These are phyloP conservation scores for Melitaea athalia DNA, from an alignment of 2,888 invertebrate genomes.

Conservation along the genomic window DNA sequence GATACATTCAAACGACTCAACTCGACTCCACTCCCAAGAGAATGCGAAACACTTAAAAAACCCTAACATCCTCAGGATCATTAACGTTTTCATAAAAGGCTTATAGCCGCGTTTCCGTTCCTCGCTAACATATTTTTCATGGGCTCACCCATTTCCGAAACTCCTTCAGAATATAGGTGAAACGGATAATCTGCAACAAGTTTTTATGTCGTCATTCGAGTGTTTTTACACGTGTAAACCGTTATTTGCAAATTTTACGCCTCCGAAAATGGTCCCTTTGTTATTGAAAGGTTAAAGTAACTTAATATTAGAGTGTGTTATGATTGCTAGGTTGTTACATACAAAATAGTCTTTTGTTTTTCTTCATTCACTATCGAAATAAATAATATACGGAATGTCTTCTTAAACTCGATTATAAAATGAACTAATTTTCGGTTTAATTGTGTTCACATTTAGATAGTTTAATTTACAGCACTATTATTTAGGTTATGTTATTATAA, in stretches of 20 bases:
- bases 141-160: conserved; percentile 67
- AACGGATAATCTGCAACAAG: conserved; percentile 45
- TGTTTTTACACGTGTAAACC: conserved; percentile 40
- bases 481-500: no score
- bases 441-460: no score
- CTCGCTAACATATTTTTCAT: conserved; percentile 71
- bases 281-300: conserved; percentile 33
- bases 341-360: neutral
- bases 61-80: conserved; percentile 66
- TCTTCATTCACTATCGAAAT: neutral
- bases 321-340: conserved; percentile 15
- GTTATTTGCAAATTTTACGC: conserved; percentile 40
- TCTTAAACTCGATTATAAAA: no score
- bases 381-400: neutral
- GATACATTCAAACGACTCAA: conserved; percentile 46
- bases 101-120: conserved; percentile 68
- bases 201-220: conserved; percentile 43
- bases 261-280: conserved; percentile 33
- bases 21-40: conserved; percentile 50
- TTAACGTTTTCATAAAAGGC: conserved; percentile 78
- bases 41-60: conserved; percentile 59
- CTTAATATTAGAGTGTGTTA: conserved; percentile 23
- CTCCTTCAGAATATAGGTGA: conserved; percentile 57
- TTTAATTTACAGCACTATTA: no score
- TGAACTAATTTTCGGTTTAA: no score